Evolutionary conservation across 1,140 invertebrate species (phyloP).

Genomic region (Brachionus paranguensis): DNA sequence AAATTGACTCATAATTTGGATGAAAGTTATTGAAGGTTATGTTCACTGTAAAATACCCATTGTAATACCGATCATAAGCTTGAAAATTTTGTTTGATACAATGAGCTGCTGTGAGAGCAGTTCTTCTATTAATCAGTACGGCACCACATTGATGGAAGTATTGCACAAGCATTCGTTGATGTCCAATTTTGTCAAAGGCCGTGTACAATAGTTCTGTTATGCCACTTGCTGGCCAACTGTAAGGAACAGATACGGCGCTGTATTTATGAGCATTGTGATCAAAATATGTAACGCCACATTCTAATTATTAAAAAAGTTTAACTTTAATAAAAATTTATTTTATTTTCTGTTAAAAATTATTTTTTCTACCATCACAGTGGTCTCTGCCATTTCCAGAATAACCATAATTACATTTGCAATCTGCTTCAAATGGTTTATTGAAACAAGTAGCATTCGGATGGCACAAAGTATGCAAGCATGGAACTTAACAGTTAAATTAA

Average conservation of each 20-base stretch:
- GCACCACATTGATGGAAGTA: not conserved
- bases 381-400: conserved; percentile 4
- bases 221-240: conserved; percentile 31
- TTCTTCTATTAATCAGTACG: conserved; percentile 14
- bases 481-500: not conserved
- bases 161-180: not conserved
- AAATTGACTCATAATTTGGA: conserved; percentile 25
- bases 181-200: not conserved
- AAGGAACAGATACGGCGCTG: not conserved
- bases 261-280: not conserved
- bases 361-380: conserved; percentile 17
- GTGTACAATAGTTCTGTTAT: not conserved
- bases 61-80: not conserved
- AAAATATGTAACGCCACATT: conserved; percentile 26
- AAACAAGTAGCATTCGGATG: conserved; percentile 13
- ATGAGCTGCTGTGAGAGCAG: conserved; percentile 19
- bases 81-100: not conserved
- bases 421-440: not conserved
- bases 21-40: conserved; percentile 9
- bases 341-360: not conserved
- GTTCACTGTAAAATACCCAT: not conserved
- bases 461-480: conserved; percentile 2
- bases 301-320: not conserved
- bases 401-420: not conserved
- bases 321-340: not conserved